Evolutionary conservation across 2,113 vertebrate species (phyloP), one percentile per base, ranked within the genome.

Genomic region (Aphelocoma coerulescens): DNA sequence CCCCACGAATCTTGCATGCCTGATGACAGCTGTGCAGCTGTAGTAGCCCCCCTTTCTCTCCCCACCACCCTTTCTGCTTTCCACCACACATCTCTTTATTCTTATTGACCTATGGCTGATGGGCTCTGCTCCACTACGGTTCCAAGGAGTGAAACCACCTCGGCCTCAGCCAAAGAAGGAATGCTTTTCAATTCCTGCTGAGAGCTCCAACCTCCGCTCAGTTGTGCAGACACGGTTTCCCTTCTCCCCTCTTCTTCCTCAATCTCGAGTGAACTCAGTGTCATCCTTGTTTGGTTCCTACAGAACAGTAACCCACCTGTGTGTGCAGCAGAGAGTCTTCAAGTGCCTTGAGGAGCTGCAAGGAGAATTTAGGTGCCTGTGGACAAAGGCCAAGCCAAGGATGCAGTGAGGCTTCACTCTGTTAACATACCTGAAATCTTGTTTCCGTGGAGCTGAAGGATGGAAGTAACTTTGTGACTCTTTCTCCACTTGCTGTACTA

Each of bases 161-260:
- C 5, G 0, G 51, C 27, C 52, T 20, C 61, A 66, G 65, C 10
- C 0, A 0, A 65, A 84, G 48, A 10, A 72, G 32, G 22, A 72
- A 28, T 7, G 11, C 19, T 59, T 72, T 79, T 49, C 54, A 9
- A 20, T 39, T 63, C 62, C 62, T 18, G 20, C 7, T 59, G 37
- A 21, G 26, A 6, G 15, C 49, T 55, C n/a, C 75, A 62, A 19
- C 15, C 32, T 14, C 62, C 6, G 16, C 26, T 7, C 2, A 4
- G 33, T 4, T 63, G 11, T n/a, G 67, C 69, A 55, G 20, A 14
- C 11, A 11, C 1, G 0, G 32, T 41, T 82, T 79, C 8, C 28
- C 44, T 83, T 91, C 67, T 86, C 26, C 41, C 22, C 18, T 59
- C 32, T 17, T 51, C 35, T 54, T 80, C 30, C 48, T 59, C 37